A percentile compares a stretch with the other conserved stretches of the same genome.
Conservation (phyloP, 2,113 vertebrate genomes). For the Limnothrissa miodon region DNA sequence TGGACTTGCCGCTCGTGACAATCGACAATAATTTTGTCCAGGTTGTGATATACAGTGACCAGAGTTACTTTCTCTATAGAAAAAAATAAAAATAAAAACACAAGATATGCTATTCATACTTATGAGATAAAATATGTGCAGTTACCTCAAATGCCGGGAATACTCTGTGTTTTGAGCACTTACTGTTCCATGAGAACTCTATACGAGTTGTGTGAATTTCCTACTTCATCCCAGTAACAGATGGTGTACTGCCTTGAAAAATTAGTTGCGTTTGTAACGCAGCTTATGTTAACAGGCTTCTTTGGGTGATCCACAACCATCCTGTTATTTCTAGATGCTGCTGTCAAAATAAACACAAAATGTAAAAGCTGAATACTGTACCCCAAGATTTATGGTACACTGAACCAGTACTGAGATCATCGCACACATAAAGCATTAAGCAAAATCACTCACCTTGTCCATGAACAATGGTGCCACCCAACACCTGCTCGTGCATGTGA, state of each 20-base stretch:
- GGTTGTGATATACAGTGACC: background rate
- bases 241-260: background rate
- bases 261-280: background rate
- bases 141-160: background rate
- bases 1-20: background rate
- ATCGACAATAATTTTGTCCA: background rate
- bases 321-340: background rate
- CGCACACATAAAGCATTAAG: too few species aligned
- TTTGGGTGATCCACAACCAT: background rate
- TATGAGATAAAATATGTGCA: too few species aligned
- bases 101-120: too few species aligned
- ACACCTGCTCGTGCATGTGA: background rate
- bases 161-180: background rate
- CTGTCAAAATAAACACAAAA: background rate
- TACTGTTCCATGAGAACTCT: background rate
- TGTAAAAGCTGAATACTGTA: background rate
- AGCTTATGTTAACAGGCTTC: background rate
- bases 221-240: background rate
- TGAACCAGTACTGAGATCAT: too few species aligned
- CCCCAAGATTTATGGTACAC: too few species aligned
- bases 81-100: background rate
- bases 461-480: conserved; percentile 8
- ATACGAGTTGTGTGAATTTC: background rate
- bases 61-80: background rate
- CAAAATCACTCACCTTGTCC: conserved; percentile 29